These are phyloP conservation scores for Pipistrellus pipistrellus DNA, from an alignment of 2,797 vertebrate species.

Conservation along the genomic window DNA sequence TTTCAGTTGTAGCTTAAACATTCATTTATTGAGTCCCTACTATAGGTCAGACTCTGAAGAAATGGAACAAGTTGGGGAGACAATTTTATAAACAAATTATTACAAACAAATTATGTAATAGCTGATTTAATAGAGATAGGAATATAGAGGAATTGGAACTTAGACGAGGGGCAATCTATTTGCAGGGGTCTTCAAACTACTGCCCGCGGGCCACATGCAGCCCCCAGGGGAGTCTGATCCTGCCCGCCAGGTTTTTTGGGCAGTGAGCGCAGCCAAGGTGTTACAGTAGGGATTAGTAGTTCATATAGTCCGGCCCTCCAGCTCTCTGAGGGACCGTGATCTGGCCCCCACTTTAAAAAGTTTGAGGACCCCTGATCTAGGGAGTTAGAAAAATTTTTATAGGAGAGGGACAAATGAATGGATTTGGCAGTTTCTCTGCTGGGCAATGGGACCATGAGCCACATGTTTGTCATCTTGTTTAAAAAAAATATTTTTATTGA, in stretches of 20 bases:
- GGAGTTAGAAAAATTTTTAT: neutral
- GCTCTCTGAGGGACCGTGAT: too few relatives aligned
- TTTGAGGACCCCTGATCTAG: too few relatives aligned
- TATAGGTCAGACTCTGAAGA: neutral
- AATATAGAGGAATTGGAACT: neutral
- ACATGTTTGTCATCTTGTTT: neutral
- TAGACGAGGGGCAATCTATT: neutral
- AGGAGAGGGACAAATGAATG: neutral
- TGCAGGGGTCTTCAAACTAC: too few relatives aligned
- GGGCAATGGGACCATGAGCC: neutral
- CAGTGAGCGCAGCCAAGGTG: too few relatives aligned
- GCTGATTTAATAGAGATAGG: neutral
- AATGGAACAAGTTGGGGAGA: neutral
- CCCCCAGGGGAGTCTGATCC: too few relatives aligned
- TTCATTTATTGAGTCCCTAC: neutral
- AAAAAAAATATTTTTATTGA: too few relatives aligned
- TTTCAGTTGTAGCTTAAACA: neutral
- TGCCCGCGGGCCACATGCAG: too few relatives aligned
- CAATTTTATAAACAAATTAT: conserved; percentile 12
- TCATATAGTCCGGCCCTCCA: too few relatives aligned
- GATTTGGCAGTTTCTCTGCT: neutral
- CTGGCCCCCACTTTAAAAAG: too few relatives aligned
- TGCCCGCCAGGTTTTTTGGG: too few relatives aligned
- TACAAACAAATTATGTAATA: neutral
- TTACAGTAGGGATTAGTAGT: too few relatives aligned